A percentile compares a stretch with the other conserved stretches of the same genome.
phyloP scores from a whole-genome alignment of 2,888 invertebrate species.

The Eupithecia exiguata region DNA sequence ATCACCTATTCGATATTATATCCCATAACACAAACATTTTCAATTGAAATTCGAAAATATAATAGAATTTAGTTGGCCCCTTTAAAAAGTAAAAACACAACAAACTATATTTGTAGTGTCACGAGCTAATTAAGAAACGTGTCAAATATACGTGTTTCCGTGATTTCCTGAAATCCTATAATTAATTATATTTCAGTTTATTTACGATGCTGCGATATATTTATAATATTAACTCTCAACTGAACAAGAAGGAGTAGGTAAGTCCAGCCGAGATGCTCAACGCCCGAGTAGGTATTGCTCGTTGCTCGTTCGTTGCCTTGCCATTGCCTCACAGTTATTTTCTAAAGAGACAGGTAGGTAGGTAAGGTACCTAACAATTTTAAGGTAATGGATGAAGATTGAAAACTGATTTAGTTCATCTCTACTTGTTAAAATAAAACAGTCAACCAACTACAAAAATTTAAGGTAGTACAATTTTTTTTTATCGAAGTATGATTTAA shows the following conservation, averaged over 20 bases:
- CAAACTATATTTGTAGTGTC: background rate
- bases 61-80: background rate
- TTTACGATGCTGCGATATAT: slow-evolving; percentile 12
- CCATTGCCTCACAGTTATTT: background rate
- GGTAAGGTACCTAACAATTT: too few species aligned
- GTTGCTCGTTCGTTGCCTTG: background rate
- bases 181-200: slow-evolving; percentile 12
- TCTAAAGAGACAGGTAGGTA: background rate
- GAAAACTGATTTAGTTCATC: background rate
- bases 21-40: background rate
- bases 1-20: background rate
- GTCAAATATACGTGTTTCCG: slow-evolving; percentile 4
- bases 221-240: background rate
- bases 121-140: slow-evolving; percentile 9
- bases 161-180: slow-evolving; percentile 8
- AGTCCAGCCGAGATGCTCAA: background rate
- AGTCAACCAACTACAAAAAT: background rate
- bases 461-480: too few species aligned
- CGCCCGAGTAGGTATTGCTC: background rate
- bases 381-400: background rate
- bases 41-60: background rate
- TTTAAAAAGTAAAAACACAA: background rate
- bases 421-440: background rate
- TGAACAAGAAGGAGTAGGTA: background rate
- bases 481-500: too few species aligned